These are phyloP conservation scores for Nebria ingens DNA, from an alignment of 1,140 invertebrate genomes.

Conservation along the genomic window DNA sequence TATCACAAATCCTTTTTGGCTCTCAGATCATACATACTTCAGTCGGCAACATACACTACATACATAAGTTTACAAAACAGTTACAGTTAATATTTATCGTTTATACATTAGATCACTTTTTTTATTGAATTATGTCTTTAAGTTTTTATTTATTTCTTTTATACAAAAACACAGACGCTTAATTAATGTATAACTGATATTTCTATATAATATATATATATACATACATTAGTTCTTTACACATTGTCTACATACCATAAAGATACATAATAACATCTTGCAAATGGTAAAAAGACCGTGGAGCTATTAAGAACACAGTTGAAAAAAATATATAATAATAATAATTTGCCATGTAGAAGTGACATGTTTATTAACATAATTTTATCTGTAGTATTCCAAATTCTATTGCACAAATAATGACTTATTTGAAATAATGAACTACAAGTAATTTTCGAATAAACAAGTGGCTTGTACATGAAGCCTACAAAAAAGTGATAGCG, in stretches of 20 bases:
- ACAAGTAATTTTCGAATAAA: not conserved
- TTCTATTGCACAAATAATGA: conserved; percentile 2
- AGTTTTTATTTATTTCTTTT: not conserved
- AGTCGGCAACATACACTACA: not conserved
- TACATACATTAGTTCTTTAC: conserved; percentile 1
- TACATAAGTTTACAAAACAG: conserved; percentile 7
- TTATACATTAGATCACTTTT: not conserved
- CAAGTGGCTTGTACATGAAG: not conserved
- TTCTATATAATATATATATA: conserved; percentile 3
- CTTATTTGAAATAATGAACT: not conserved
- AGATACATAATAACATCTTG: not conserved
- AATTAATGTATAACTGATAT: not conserved
- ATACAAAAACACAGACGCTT: not conserved
- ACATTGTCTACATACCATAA: conserved; percentile 3
- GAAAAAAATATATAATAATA: no score
- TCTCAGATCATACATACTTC: conserved; percentile 4
- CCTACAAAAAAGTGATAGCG: not conserved
- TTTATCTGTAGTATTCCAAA: no score
- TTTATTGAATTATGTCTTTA: no score
- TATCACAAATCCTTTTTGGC: conserved; percentile 9
- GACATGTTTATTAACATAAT: no score
- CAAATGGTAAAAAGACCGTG: not conserved
- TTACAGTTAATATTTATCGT: not conserved
- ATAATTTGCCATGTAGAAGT: no score
- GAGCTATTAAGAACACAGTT: not conserved